Percentiles rank a stretch among this genome's conserved stretches.
Conservation (phyloP, 2,888 invertebrate genomes). For the Copidosoma aretas region DNA sequence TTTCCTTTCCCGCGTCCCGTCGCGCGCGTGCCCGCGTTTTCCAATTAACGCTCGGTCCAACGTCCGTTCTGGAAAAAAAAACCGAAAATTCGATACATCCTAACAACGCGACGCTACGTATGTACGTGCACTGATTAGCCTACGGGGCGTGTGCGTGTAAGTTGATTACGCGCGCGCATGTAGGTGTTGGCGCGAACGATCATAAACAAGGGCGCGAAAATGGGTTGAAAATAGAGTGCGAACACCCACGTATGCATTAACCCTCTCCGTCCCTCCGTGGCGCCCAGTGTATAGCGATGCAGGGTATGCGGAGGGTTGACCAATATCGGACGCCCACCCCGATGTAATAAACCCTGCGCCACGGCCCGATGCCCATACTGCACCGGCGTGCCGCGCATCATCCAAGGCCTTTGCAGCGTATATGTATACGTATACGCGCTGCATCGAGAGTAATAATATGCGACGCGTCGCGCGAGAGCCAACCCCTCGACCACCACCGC, state of each 20-base stretch:
- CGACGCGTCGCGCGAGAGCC: not conserved
- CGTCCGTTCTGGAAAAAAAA: not conserved
- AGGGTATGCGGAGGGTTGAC: not conserved
- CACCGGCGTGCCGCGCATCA: not conserved
- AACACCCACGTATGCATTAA: not conserved
- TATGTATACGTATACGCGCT: too few relatives aligned
- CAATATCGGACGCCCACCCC: constrained; percentile 19
- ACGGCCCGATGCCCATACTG: not conserved
- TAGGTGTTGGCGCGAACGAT: not conserved
- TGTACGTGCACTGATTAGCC: not conserved
- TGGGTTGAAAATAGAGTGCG: constrained; percentile 1
- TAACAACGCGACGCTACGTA: too few relatives aligned
- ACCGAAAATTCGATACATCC: not conserved
- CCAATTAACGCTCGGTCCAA: not conserved
- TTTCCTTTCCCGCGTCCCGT: not conserved
- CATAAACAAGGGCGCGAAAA: not conserved
- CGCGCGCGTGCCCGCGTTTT: not conserved
- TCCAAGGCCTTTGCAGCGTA: too few relatives aligned
- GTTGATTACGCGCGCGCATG: too few relatives aligned
- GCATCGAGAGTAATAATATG: not conserved
- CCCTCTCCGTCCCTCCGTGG: not conserved
- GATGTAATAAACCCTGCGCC: constrained; percentile 13
- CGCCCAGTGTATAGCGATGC: too few relatives aligned
- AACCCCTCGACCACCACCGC: not conserved
- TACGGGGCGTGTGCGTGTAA: not conserved